phyloP scores from a whole-genome alignment of 1,140 invertebrate genomes.

The Brachystomella parvula region DNA sequence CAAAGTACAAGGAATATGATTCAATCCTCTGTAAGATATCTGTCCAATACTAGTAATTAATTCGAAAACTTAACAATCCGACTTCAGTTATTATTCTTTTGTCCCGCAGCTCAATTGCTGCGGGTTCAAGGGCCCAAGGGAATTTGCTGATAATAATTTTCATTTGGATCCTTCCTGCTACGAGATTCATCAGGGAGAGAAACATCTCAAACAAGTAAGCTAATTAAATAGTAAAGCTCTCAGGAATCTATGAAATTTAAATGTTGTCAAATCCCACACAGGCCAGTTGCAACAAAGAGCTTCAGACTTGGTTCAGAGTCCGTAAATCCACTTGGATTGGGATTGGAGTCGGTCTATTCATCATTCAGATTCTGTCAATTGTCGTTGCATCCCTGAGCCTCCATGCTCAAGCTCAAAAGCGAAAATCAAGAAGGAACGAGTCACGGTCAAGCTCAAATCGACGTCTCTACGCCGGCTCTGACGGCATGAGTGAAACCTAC shows the following conservation, averaged over 20 bases:
- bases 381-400: constrained; percentile 40
- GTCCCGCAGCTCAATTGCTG: constrained; percentile 46
- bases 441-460: constrained; percentile 35
- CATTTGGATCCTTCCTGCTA: constrained; percentile 46
- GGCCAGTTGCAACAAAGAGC: constrained; percentile 42
- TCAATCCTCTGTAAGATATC: constrained; percentile 44
- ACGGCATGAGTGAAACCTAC: constrained; percentile 35
- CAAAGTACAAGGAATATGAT: constrained; percentile 45
- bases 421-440: constrained; percentile 35
- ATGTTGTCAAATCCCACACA: constrained; percentile 20
- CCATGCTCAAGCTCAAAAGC: constrained; percentile 32
- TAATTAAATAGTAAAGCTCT: background rate
- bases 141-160: constrained; percentile 45
- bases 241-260: background rate
- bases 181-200: constrained; percentile 36
- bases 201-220: constrained; percentile 32
- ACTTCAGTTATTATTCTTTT: constrained; percentile 17
- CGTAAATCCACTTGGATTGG: constrained; percentile 43
- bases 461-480: constrained; percentile 36
- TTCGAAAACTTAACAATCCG: background rate
- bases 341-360: constrained; percentile 39
- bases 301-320: constrained; percentile 42
- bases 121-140: constrained; percentile 45
- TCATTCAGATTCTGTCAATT: constrained; percentile 40
- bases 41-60: background rate